phyloP scores from a whole-genome alignment of 2,797 vertebrate species.

The Trematomus bernacchii region DNA sequence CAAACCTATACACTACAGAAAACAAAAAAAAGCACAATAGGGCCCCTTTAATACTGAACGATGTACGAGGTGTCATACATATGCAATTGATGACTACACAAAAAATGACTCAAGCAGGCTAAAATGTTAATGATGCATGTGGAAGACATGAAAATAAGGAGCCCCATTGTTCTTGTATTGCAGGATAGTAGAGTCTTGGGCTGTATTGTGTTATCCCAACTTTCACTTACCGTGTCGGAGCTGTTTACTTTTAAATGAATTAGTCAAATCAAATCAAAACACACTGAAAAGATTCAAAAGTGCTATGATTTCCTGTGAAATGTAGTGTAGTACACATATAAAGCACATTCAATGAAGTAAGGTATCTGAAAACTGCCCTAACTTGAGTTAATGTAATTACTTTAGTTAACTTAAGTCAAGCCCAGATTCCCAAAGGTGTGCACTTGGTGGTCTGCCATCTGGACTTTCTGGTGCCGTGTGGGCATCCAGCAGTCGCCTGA shows the following conservation, averaged over 20 bases:
- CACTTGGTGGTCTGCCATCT: slow-evolving; percentile 24
- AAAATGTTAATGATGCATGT: not conserved
- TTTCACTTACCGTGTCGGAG: too few species aligned
- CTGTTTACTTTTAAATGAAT: too few species aligned
- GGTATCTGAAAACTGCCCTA: not conserved
- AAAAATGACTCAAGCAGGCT: not conserved
- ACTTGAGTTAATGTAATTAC: not conserved
- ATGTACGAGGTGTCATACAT: not conserved
- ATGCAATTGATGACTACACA: not conserved
- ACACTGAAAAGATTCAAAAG: not conserved
- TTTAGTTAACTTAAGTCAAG: not conserved
- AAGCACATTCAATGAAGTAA: not conserved
- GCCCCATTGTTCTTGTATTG: not conserved
- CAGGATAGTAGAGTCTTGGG: not conserved
- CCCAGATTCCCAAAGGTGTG: slow-evolving; percentile 36
- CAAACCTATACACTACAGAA: too few species aligned
- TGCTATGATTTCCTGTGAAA: not conserved
- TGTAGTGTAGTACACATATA: not conserved
- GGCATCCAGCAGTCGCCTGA: slow-evolving; percentile 28
- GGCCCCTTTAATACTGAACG: not conserved
- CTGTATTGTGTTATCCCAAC: too few species aligned
- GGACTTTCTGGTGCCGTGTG: slow-evolving; percentile 28
- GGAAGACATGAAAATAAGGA: not conserved
- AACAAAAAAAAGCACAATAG: too few species aligned
- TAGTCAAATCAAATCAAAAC: not conserved